Evolutionary conservation across 2,113 vertebrate genomes (phyloP), one percentile per base, ranked within the genome.

Genomic region (Brachyistius frenatus): DNA sequence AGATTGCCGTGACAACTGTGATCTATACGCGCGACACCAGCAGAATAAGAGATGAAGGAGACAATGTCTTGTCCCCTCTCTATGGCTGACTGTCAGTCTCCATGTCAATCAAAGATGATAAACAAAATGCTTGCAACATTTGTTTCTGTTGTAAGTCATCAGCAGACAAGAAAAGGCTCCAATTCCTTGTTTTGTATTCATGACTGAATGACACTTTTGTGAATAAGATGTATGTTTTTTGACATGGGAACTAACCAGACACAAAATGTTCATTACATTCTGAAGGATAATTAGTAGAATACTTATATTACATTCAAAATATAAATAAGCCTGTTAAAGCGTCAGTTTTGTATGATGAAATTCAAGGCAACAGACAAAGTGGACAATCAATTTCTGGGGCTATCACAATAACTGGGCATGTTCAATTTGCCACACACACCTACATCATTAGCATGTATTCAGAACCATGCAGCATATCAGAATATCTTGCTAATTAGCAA

Each of bases 1-100:
- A 86, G 87, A 91, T 89, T 86, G 89, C 87, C 66, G 88, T 94
- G 92, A 93, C 92, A 94, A 94, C 87, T 83, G 80, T 92, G 91
- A 93, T 93, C 91, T 92, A 90, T 80, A 90, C 70, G 41, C 76
- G 78, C 78, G 56, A 84, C 81, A 83, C 71, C 78, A 79, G 83
- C 71, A 80, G 89, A 91, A 91, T 91, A 85, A 84, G 71, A 86
- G 88, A 91, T 91, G 88, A 88, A 78, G 81, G 85, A 89, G 84
- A 86, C 67, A 80, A 75, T 70, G 88, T 87, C 76, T 90, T 71
- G 71, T 86, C 74, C 81, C 71, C 58, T 87, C 76, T 85, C 57
- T 67, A 80, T 80, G 80, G 66, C 89, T 83, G 81, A 68, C 88
- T 92, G 90, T 92, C 90, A 91, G 64, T 84, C 78, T 74, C 32